Conservation (phyloP, 1,140 invertebrate species). For the Maniola jurtina region DNA sequence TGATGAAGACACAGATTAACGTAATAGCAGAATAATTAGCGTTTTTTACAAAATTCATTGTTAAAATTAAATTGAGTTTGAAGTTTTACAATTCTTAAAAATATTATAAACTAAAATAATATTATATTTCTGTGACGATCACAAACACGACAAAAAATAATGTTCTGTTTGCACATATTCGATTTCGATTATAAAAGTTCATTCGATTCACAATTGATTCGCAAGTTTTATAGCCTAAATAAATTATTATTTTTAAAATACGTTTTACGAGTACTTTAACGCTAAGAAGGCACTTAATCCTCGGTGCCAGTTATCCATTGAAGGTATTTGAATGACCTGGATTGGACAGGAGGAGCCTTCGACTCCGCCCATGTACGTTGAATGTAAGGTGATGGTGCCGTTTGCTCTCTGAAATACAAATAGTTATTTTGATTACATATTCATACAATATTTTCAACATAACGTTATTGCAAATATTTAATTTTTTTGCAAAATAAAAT, state of each 20-base stretch:
- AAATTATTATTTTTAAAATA: constrained; percentile 6
- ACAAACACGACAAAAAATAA: too few relatives aligned
- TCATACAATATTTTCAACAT: neutral
- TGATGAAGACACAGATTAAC: neutral
- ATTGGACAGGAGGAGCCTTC: constrained; percentile 68
- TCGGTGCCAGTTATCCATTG: constrained; percentile 77
- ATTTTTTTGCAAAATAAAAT: constrained; percentile 8
- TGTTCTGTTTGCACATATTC: constrained; percentile 1
- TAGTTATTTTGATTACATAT: neutral
- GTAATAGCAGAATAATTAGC: neutral
- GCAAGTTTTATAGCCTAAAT: constrained; percentile 6
- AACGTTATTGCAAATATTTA: neutral
- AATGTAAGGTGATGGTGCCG: constrained; percentile 48
- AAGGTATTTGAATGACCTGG: constrained; percentile 76
- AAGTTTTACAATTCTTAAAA: too few relatives aligned
- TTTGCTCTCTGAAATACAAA: constrained; percentile 68
- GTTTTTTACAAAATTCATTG: too few relatives aligned
- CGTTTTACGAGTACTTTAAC: neutral
- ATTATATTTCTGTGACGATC: too few relatives aligned
- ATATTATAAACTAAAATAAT: too few relatives aligned
- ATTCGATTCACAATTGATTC: constrained; percentile 22
- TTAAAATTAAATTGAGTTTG: too few relatives aligned
- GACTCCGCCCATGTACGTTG: constrained; percentile 55
- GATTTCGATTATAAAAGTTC: constrained; percentile 19
- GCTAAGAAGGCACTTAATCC: constrained; percentile 33